Conservation (phyloP, 2,888 invertebrate genomes). For the Imbricaverruca yamaguchii region DNA sequence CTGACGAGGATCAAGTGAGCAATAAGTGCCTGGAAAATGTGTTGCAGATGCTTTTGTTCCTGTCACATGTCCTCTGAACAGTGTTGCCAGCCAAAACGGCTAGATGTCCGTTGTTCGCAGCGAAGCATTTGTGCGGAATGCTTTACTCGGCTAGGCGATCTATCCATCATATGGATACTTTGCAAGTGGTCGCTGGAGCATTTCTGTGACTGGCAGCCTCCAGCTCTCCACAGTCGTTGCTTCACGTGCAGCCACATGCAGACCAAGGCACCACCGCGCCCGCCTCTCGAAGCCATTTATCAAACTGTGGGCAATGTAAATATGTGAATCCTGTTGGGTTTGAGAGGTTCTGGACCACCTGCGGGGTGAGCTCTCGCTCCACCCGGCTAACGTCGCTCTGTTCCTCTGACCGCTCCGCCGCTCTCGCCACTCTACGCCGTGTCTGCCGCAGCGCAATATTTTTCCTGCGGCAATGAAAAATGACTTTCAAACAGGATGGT, state of each 20-base stretch:
- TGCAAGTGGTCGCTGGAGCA: background rate
- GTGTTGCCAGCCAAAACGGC: background rate
- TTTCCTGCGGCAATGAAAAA: constrained; percentile 18
- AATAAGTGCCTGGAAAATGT: background rate
- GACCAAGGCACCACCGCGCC: background rate
- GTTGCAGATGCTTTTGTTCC: background rate
- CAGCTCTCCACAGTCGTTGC: background rate
- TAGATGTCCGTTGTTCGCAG: background rate
- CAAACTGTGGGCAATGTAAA: background rate
- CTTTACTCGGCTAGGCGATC: background rate
- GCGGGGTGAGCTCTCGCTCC: background rate
- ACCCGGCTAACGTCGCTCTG: background rate
- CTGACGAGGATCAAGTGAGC: too few relatives aligned
- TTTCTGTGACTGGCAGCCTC: background rate
- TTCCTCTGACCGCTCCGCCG: background rate
- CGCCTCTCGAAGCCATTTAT: background rate
- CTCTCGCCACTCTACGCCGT: background rate
- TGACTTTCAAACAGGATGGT: constrained; percentile 16
- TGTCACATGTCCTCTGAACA: background rate
- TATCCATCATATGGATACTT: background rate
- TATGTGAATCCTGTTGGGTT: background rate
- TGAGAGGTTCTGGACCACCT: background rate
- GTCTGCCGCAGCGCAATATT: background rate
- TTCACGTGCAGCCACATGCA: background rate
- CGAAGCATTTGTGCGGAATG: background rate